Evolutionary conservation across 1,140 invertebrate species (phyloP).

Genomic region (Drosophila yakuba): DNA sequence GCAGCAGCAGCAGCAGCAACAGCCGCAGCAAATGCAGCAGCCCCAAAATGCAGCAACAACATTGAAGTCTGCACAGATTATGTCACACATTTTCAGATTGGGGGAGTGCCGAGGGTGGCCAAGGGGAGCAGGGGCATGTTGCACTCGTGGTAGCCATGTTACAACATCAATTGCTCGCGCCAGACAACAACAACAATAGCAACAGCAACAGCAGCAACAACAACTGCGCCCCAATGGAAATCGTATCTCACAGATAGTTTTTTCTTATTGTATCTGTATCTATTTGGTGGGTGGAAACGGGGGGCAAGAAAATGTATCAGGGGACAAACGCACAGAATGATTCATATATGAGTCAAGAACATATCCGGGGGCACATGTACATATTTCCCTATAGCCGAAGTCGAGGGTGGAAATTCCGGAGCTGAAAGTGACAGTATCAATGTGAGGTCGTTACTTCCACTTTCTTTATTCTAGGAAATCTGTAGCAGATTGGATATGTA

Average conservation of each 20-base stretch:
- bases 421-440: conserved; percentile 43
- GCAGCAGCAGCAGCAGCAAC: conserved; percentile 37
- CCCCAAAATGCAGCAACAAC: conserved; percentile 54
- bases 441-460: conserved; percentile 22
- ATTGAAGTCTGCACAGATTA: conserved; percentile 82
- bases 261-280: conserved; percentile 48
- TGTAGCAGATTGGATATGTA: no score
- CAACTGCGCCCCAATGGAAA: conserved; percentile 67
- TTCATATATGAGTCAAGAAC: conserved; percentile 45
- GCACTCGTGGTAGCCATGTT: conserved; percentile 80
- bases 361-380: conserved; percentile 11
- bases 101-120: conserved; percentile 15
- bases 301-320: conserved; percentile 7
- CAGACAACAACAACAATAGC: conserved; percentile 64
- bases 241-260: conserved; percentile 73
- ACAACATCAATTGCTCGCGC: conserved; percentile 81
- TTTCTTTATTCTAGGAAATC: background rate
- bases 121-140: conserved; percentile 52
- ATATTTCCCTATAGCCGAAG: background rate
- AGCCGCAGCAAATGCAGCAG: conserved; percentile 32
- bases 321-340: conserved; percentile 29
- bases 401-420: conserved; percentile 22
- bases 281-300: background rate
- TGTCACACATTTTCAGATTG: conserved; percentile 78
- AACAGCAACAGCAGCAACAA: conserved; percentile 16